A percentile compares a stretch with the other conserved stretches of the same genome.
phyloP scores from a whole-genome alignment of 2,888 invertebrate species.

The Dione juno region DNA sequence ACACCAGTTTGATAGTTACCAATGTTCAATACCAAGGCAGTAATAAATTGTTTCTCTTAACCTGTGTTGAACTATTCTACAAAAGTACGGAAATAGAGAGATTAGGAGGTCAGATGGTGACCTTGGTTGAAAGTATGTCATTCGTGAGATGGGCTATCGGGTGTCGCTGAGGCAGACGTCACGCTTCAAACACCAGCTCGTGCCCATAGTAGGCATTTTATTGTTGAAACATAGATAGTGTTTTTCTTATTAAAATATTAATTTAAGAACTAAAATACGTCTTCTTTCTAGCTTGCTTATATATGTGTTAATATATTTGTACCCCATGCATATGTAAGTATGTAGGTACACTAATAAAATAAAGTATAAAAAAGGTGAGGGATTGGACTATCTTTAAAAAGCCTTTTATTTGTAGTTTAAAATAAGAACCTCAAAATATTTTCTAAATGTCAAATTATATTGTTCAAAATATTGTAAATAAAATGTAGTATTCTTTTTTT shows the following conservation, averaged over 20 bases:
- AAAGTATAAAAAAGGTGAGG: too few species aligned
- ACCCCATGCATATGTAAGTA: neutral
- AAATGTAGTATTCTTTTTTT: too few species aligned
- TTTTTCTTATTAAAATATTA: neutral
- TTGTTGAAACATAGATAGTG: neutral
- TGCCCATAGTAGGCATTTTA: slow-evolving; percentile 35
- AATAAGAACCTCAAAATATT: too few species aligned
- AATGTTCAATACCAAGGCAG: slow-evolving; percentile 27
- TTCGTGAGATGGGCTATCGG: slow-evolving; percentile 79
- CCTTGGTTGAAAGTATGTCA: slow-evolving; percentile 80
- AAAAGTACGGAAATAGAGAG: slow-evolving; percentile 56
- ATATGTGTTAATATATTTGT: neutral
- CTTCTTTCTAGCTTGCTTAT: neutral
- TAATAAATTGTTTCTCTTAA: slow-evolving; percentile 32
- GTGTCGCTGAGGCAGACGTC: slow-evolving; percentile 81
- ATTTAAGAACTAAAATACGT: too few species aligned
- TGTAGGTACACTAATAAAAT: too few species aligned
- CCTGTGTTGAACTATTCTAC: slow-evolving; percentile 37
- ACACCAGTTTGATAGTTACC: slow-evolving; percentile 39
- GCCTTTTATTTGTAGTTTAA: too few species aligned
- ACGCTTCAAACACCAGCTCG: slow-evolving; percentile 68
- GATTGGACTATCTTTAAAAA: too few species aligned
- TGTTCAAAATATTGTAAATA: too few species aligned
- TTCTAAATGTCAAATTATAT: too few species aligned
- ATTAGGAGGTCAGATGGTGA: slow-evolving; percentile 79